Percentiles rank a stretch among this genome's conserved stretches.
These are phyloP conservation scores for Nibea albiflora DNA, from an alignment of 2,113 vertebrate species.

Conservation along the genomic window DNA sequence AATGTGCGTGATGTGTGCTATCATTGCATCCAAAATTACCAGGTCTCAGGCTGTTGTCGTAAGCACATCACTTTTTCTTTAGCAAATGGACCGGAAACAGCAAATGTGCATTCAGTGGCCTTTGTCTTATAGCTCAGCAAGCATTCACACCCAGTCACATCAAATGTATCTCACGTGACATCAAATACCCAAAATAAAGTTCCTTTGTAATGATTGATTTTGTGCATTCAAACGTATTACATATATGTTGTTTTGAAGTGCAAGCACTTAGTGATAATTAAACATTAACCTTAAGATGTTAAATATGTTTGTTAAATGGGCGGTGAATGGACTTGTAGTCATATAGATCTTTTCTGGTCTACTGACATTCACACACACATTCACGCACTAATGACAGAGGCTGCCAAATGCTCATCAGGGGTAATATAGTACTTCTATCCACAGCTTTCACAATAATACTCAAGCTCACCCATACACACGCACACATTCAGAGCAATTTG, in stretches of 20 bases:
- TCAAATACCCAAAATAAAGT: neutral
- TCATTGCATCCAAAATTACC: conserved; percentile 6
- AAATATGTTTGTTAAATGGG: no score
- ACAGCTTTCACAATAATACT: no score
- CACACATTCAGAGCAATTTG: neutral
- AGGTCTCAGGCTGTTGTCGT: conserved; percentile 4
- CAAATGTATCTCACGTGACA: neutral
- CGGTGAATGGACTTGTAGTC: no score
- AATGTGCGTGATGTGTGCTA: conserved; percentile 17
- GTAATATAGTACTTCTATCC: no score
- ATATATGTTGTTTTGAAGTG: neutral
- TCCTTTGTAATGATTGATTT: neutral
- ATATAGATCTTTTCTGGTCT: no score
- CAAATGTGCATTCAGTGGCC: conserved; percentile 3
- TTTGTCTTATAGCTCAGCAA: neutral
- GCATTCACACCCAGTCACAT: neutral
- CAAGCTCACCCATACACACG: no score
- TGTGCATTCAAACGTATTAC: neutral
- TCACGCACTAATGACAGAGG: no score
- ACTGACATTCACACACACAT: no score
- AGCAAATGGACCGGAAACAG: conserved; percentile 22
- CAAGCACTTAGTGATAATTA: neutral
- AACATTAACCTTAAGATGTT: neutral
- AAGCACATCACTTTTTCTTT: neutral
- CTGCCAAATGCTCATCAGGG: no score